Evolutionary conservation across 2,888 invertebrate genomes (phyloP), one percentile per base, ranked within the genome.

Genomic region (Phaonia tiefii): DNA sequence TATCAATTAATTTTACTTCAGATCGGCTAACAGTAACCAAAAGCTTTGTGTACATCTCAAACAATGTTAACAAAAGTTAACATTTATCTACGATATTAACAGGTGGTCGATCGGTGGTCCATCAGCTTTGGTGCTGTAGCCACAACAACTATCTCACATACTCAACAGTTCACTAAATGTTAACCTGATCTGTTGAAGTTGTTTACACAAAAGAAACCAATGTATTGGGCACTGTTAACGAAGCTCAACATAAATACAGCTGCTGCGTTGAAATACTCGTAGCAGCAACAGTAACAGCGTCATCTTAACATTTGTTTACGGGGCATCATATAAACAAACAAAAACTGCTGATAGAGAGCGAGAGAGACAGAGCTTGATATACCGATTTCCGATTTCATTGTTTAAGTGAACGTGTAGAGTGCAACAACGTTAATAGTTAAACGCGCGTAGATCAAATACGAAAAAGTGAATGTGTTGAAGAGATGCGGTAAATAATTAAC

Each of bases 261-360:
- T 13, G 26, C 37, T 60, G 20, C 22, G 25, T 31, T 11, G 46
- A 66, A 26, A 1, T 2, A 39, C 13, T 26, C 25, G n/a, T 15
- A 15, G 46, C 46, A 49, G 39, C n/a, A 37, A 15, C 17, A 22
- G 42, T 13, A 31, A 20, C 72, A 72, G 60, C 75, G 72, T 73
- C 75, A 75, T 74, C 71, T 66, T 65, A 75, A 75, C 71, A 56
- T 54, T 0, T 39, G 63, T 8, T 67, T 39, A 49, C 56, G 69
- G 58, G 58, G 54, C 25, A 54, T 49, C 49, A 49, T 22, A 49
- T 49, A 2, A 49, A 49, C 1, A 46, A 46, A 46, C n/a, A 37
- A 46, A 49, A 49, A 49, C 54, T 22, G 54, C 54, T 31, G n/a
- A 54, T 22, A 54, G 54, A 54, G 54, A 54, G 4, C 25, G 54